Evolutionary conservation across 2,888 invertebrate genomes (phyloP).

Genomic region (Acanthoscelides obtectus): DNA sequence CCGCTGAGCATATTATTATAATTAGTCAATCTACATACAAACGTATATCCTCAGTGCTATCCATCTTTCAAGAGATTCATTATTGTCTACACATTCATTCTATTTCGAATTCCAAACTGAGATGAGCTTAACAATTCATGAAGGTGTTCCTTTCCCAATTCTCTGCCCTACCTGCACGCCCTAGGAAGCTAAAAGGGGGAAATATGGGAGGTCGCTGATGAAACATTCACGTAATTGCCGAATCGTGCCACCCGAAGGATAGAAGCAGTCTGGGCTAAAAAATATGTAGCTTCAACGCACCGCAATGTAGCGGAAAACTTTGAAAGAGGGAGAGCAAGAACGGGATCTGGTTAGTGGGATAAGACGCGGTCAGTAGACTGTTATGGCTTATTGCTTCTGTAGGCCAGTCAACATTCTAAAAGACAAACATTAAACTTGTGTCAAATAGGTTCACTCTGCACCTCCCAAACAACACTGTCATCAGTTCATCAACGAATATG

Average conservation of each 20-base stretch:
- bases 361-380: background rate
- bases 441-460: too few species aligned
- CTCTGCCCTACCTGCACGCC: background rate
- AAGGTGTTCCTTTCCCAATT: background rate
- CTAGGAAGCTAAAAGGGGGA: background rate
- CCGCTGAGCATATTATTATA: too few species aligned
- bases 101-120: background rate
- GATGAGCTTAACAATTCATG: background rate
- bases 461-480: too few species aligned
- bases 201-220: background rate
- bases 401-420: background rate
- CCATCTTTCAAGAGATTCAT: too few species aligned
- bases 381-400: background rate
- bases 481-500: too few species aligned
- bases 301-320: background rate
- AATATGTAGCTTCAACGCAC: background rate
- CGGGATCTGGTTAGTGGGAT: background rate
- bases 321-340: background rate
- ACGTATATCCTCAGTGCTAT: too few species aligned
- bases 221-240: background rate
- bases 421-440: too few species aligned
- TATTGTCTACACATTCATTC: background rate
- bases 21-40: too few species aligned
- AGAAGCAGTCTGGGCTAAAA: background rate
- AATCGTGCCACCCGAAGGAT: background rate